Conservation (phyloP, 2,797 vertebrate species). For the Acanthiza pusilla region DNA sequence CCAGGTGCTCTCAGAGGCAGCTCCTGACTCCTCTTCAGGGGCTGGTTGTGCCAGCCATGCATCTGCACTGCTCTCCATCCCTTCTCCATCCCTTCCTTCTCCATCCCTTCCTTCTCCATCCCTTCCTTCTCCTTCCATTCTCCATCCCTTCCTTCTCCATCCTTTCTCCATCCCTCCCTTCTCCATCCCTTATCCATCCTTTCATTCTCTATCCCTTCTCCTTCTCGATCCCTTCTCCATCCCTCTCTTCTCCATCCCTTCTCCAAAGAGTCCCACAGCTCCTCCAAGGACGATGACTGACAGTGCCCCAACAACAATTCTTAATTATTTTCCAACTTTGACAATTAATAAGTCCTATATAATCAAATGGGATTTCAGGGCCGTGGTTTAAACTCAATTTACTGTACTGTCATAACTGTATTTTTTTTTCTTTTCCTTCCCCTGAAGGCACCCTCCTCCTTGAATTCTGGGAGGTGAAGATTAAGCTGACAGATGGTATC, state of each 20-base stretch:
- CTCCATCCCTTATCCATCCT: background rate
- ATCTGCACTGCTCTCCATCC: background rate
- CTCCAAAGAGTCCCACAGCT: background rate
- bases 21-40: background rate
- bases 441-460: background rate
- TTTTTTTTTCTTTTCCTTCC: background rate
- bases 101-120: background rate
- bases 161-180: too few relatives aligned
- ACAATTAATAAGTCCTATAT: background rate
- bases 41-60: background rate
- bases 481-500: conserved; percentile 59
- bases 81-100: accelerated
- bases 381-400: background rate
- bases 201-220: too few relatives aligned
- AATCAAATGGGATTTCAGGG: background rate
- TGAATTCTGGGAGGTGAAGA: conserved; percentile 36
- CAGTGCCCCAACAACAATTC: background rate
- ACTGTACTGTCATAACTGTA: background rate
- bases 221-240: too few relatives aligned
- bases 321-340: conserved; percentile 22
- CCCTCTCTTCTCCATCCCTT: too few relatives aligned
- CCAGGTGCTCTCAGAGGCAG: background rate
- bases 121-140: background rate
- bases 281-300: background rate
- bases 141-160: too few relatives aligned